These are phyloP conservation scores for Conger conger DNA, from an alignment of 2,113 vertebrate species.

Conservation along the genomic window DNA sequence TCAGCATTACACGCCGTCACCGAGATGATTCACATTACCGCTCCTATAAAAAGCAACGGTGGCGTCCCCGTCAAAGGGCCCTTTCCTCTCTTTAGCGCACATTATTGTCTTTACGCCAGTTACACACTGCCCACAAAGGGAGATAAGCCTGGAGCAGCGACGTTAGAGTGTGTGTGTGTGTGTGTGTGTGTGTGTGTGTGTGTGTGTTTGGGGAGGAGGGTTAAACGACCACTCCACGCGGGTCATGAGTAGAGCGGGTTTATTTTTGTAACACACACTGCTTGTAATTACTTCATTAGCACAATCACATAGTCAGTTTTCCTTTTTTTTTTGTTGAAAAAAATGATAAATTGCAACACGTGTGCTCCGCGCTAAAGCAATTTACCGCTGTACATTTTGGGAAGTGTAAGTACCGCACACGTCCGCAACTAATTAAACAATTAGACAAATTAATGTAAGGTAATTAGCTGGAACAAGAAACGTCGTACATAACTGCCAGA, in stretches of 20 bases:
- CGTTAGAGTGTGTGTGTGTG: background rate
- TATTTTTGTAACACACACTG: background rate
- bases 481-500: background rate
- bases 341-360: background rate
- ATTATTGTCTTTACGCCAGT: background rate
- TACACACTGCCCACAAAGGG: background rate
- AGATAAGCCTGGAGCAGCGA: background rate
- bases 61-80: background rate
- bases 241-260: background rate
- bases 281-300: background rate
- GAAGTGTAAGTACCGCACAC: background rate
- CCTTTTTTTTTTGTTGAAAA: background rate
- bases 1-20: constrained; percentile 59
- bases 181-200: too few species aligned
- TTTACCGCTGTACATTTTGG: background rate
- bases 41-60: background rate
- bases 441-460: background rate
- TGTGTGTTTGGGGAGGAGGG: background rate
- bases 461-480: constrained; percentile 4
- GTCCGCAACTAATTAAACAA: background rate
- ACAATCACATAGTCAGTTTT: background rate
- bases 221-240: background rate
- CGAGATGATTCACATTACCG: constrained; percentile 53
- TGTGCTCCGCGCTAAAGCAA: background rate
- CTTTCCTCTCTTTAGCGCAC: background rate